Evolutionary conservation across 2,888 invertebrate genomes (phyloP).

Genomic region (Acrobasis consociella): DNA sequence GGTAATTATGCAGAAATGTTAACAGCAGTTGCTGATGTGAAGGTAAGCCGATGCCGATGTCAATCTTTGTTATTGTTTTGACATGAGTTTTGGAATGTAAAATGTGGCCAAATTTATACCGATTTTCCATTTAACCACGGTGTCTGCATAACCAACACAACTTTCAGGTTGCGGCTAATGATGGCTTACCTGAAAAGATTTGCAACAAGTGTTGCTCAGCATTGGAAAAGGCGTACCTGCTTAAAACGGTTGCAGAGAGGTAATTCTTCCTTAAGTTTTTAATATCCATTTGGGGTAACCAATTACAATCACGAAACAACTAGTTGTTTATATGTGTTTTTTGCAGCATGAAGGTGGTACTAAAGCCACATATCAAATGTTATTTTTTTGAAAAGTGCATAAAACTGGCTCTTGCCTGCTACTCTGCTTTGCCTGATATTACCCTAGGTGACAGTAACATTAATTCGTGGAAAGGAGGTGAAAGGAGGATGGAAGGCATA

Average conservation of each 20-base stretch:
- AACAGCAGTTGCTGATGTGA: constrained; percentile 76
- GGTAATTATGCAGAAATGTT: constrained; percentile 81
- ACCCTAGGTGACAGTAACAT: no score
- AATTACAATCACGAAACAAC: no score
- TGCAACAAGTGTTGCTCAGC: constrained; percentile 71
- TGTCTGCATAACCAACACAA: constrained; percentile 16
- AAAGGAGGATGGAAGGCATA: no score
- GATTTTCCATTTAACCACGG: not conserved
- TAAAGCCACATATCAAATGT: no score
- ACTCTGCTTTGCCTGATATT: no score
- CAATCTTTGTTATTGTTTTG: constrained; percentile 19
- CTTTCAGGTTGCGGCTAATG: constrained; percentile 65
- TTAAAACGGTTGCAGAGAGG: constrained; percentile 78
- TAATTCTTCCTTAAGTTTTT: constrained; percentile 37
- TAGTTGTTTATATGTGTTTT: no score
- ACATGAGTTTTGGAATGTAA: no score
- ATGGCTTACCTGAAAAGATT: constrained; percentile 77
- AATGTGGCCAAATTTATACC: not conserved
- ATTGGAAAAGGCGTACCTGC: constrained; percentile 72
- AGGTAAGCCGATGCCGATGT: constrained; percentile 51
- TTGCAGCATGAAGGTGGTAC: no score
- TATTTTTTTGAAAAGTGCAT: no score
- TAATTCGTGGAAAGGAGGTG: no score
- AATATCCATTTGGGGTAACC: constrained; percentile 12
- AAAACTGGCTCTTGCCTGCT: no score